phyloP scores from a whole-genome alignment of 2,113 vertebrate species.

The Datnioides undecimradiatus region DNA sequence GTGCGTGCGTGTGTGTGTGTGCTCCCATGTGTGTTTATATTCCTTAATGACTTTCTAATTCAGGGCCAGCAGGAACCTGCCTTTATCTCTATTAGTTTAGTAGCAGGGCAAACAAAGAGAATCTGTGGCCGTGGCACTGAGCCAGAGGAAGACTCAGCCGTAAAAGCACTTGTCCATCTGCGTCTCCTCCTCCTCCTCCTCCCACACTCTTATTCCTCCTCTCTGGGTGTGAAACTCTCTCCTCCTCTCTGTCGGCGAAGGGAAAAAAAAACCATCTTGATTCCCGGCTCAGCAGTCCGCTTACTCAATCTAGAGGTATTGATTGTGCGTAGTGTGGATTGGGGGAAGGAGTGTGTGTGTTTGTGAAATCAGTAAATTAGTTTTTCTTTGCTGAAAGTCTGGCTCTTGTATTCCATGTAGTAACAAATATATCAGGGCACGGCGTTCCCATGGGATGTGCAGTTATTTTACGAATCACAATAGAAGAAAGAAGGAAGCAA shows the following conservation, averaged over 20 bases:
- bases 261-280: slow-evolving; percentile 21
- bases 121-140: slow-evolving; percentile 81
- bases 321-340: slow-evolving; percentile 47
- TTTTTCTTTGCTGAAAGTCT: slow-evolving; percentile 39
- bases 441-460: slow-evolving; percentile 12
- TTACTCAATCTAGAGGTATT: slow-evolving; percentile 51
- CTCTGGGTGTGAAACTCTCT: slow-evolving; percentile 54
- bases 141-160: slow-evolving; percentile 87
- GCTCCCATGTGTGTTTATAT: slow-evolving; percentile 82
- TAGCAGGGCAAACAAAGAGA: slow-evolving; percentile 88
- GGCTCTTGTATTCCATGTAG: slow-evolving; percentile 16
- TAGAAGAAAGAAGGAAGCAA: not conserved
- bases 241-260: slow-evolving; percentile 33
- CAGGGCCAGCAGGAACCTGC: slow-evolving; percentile 89
- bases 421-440: slow-evolving; percentile 1
- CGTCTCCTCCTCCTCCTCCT: slow-evolving; percentile 63
- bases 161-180: slow-evolving; percentile 87
- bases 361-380: slow-evolving; percentile 13
- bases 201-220: slow-evolving; percentile 34
- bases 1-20: not conserved
- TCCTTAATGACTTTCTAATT: slow-evolving; percentile 89
- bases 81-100: slow-evolving; percentile 90
- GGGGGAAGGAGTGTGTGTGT: not conserved
- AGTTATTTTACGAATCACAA: slow-evolving; percentile 3
- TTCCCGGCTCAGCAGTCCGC: slow-evolving; percentile 31